Evolutionary conservation across 2,113 vertebrate genomes (phyloP), one percentile per base, ranked within the genome.

Genomic region (Penelope pileata): DNA sequence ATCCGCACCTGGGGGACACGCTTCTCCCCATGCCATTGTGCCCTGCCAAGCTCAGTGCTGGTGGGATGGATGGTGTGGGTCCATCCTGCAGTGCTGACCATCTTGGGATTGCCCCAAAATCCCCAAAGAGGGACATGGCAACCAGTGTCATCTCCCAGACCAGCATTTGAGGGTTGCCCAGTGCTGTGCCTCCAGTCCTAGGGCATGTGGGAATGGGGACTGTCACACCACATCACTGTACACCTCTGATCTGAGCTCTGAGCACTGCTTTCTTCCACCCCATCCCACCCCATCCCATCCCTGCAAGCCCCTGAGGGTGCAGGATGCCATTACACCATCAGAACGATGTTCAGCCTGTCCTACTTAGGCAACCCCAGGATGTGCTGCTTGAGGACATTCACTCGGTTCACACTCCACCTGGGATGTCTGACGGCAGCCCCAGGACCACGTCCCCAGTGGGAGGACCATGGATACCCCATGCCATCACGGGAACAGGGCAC

Each of bases 181-280:
- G 6, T 54, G 53, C 53, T 29, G 17, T 18, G 10, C 59, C 34
- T 62, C 16, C 60, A 62, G 53, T 34, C 21, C 13, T 47, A 42
- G 24, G 40, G 40, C 47, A 48, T 15, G 8, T 68, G n/a, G 21
- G 60, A 47, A 74, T 16, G 40, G n/a, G 14, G 34, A 36, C n/a
- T 42, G 7, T 53, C 24, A 51, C 16, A 51, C 12, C 0, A 1
- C 22, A 18, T 17, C 0, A 1, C 59, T 67, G 30, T 32, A 54
- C 26, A n/a, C 26, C 26, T 36, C 48, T n/a, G 26, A 16, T 82
- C 23, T 10, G n/a, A 45, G 27, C 42, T 68, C 9, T 0, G 1
- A n/a, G 32, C 15, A n/a, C 9, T 81, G 48, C 17, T 50, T 82
- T 69, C 34, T 60, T 38, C 34, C 9, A 42, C 19, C 42, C 29